Evolutionary conservation across 2,797 vertebrate species (phyloP).

Genomic region (Parauchenoglanis punctatus): DNA sequence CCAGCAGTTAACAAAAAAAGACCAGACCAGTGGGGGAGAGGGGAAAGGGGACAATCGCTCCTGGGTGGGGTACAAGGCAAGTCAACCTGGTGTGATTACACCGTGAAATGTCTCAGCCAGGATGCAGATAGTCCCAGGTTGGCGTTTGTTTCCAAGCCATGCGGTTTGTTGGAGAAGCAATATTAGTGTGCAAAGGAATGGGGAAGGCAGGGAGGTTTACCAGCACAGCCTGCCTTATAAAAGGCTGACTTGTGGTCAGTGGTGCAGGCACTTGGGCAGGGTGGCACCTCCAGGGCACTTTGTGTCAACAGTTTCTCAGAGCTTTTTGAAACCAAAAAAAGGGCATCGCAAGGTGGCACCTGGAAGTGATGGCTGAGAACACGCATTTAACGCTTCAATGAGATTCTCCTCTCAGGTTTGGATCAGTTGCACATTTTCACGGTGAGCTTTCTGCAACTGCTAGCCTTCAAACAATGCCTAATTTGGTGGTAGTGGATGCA

Average conservation of each 20-base stretch:
- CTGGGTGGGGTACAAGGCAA: too few relatives aligned
- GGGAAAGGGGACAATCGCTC: too few relatives aligned
- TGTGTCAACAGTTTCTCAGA: background rate
- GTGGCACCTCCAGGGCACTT: background rate
- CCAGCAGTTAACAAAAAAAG: background rate
- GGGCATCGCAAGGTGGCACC: background rate
- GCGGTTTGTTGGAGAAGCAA: background rate
- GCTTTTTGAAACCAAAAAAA: background rate
- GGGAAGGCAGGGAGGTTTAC: background rate
- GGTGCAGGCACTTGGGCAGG: background rate
- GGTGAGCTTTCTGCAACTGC: background rate
- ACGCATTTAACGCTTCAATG: slow-evolving; percentile 2
- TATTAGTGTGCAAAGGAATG: background rate
- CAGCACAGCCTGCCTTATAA: background rate
- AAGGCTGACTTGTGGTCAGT: slow-evolving; percentile 1
- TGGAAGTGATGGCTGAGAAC: background rate
- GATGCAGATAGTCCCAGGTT: background rate
- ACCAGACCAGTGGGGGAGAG: too few relatives aligned
- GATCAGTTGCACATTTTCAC: background rate
- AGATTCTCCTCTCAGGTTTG: background rate
- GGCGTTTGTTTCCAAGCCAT: background rate
- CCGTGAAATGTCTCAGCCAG: background rate
- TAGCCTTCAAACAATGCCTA: background rate
- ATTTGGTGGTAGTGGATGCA: background rate
- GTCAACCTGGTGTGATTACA: background rate